A percentile compares a stretch with the other conserved stretches of the same genome.
phyloP scores from a whole-genome alignment of 2,888 invertebrate species.

The Malacosoma neustria region DNA sequence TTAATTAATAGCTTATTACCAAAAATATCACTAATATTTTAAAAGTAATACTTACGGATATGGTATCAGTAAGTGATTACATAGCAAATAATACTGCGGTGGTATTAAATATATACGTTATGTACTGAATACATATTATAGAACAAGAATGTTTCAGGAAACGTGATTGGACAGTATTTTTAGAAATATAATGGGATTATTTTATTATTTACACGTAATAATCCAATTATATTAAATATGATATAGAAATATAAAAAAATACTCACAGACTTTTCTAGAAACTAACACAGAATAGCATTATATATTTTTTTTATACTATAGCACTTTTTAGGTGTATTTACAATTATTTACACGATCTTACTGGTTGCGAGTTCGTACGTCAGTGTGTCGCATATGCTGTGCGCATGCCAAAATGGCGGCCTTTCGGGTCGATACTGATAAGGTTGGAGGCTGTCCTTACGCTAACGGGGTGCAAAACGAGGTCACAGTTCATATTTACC shows the following conservation, averaged over 20 bases:
- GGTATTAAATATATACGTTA: too few species aligned
- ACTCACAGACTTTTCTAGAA: background rate
- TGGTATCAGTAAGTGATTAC: too few species aligned
- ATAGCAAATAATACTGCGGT: too few species aligned
- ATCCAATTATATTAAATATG: background rate
- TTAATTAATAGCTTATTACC: too few species aligned
- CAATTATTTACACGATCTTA: slow-evolving; percentile 49
- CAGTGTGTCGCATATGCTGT: slow-evolving; percentile 56
- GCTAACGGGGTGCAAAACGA: slow-evolving; percentile 60
- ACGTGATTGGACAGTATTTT: too few species aligned
- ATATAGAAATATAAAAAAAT: background rate
- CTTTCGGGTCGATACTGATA: slow-evolving; percentile 57
- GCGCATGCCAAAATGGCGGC: slow-evolving; percentile 49
- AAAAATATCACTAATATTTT: too few species aligned
- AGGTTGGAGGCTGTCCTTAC: slow-evolving; percentile 54
- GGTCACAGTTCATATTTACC: slow-evolving; percentile 53
- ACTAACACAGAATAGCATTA: background rate
- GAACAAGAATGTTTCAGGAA: too few species aligned
- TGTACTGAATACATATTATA: too few species aligned
- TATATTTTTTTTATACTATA: background rate
- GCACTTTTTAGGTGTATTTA: slow-evolving; percentile 25
- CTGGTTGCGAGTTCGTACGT: slow-evolving; percentile 42
- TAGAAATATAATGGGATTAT: too few species aligned
- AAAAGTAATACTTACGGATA: too few species aligned
- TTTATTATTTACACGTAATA: background rate